Base-by-base conservation (phyloP, 2,888 invertebrate species). In the Bellardia bayeri region DNA sequence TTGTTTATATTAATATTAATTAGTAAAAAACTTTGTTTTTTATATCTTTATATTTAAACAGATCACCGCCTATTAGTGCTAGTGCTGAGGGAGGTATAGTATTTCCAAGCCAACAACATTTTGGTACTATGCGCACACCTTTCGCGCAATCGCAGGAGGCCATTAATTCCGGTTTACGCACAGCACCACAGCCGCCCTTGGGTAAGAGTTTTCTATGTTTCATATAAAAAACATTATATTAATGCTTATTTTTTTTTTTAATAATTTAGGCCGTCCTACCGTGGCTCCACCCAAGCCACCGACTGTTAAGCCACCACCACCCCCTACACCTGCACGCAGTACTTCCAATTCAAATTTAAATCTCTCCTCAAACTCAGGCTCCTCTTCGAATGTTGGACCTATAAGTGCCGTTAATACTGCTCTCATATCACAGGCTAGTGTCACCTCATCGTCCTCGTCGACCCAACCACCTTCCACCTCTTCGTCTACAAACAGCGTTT, bases 311-410 rank as follows among this genome's bases (percentile, higher is more conserved):
- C 94, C 94, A 23, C 94, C 94, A 75, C 94, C 94, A 85, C 94
- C 94, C 16, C 94, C 94, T 8, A 93, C 94, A 84, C 94, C 94
- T 49, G 92, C 93, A 51, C 92, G 94, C 89, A 94, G 94, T 89
- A 91, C 93, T 82, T 93, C 93, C 63, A 94, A 93, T 90, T 92
- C 92, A 85, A 94, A 94, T 89, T 89, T 94, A 76, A 92, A 91
- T 89, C 92, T 90, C 88, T 89, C 91, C 71, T 68, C 82, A 2
- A 89, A 87, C 69, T 85, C 88, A 63, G 76, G 63, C 56, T 69
- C 85, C 14, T 75, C 87, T 13, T 58, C 74, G 13, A 64, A 72
- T 56, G 82, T 90, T n/a, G 72, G 90, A 23, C 90, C 91, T 3
- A 89, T 89, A 45, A 90, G 92, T 86, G 92, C 91, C 42, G 90